phyloP scores from a whole-genome alignment of 35 echinoderm and acorn worm species.

The Stichopus chloronotus region DNA sequence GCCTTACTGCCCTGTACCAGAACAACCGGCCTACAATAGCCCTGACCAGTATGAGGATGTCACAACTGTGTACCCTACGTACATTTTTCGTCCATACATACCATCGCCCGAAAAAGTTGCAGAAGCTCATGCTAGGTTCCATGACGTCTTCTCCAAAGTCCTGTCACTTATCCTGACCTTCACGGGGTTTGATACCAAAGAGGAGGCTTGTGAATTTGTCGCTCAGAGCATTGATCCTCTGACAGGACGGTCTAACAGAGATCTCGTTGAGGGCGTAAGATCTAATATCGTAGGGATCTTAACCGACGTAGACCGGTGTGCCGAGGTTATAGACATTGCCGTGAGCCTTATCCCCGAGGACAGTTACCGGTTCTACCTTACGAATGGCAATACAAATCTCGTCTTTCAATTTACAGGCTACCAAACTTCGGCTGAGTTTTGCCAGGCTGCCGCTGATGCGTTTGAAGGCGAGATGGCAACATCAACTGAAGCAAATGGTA shows the following conservation, averaged over 20 bases:
- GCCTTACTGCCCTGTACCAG: conserved; percentile 32
- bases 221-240: background rate
- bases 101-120: conserved; percentile 2
- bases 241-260: background rate
- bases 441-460: conserved; percentile 35
- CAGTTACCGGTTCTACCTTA: background rate
- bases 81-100: background rate
- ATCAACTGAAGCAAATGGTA: background rate
- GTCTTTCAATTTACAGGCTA: conserved; percentile 29
- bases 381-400: background rate
- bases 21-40: background rate
- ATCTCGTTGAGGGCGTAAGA: background rate
- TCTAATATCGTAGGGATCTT: background rate
- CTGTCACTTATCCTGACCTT: background rate
- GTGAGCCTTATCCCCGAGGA: background rate
- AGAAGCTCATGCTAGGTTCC: background rate
- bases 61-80: background rate
- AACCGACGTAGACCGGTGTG: conserved; percentile 14
- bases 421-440: background rate
- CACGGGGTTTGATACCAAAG: background rate
- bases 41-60: background rate
- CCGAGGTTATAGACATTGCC: background rate
- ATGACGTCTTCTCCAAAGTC: background rate
- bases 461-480: background rate
- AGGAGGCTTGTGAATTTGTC: background rate